Conservation (phyloP, 1,140 invertebrate genomes). For the Solenopsis fugax region DNA sequence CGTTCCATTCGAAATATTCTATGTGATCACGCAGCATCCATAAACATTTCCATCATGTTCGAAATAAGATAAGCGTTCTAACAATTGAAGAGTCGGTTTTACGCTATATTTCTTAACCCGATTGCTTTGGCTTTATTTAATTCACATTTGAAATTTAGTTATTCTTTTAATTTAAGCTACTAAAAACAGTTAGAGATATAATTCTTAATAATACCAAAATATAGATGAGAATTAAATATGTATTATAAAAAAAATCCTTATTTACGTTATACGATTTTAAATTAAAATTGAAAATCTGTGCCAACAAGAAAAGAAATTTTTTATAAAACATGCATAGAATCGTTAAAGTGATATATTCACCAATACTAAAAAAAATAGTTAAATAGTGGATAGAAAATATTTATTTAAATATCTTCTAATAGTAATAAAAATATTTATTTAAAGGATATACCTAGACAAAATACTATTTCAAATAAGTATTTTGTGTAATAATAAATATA, state of each 20-base stretch:
- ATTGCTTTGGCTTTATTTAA: neutral
- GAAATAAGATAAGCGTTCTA: neutral
- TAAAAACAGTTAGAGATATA: neutral
- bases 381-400: too few relatives aligned
- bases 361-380: too few relatives aligned
- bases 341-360: neutral
- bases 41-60: constrained; percentile 2
- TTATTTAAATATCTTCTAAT: too few relatives aligned
- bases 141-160: neutral
- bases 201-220: neutral
- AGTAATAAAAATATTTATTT: too few relatives aligned
- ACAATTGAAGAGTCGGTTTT: neutral
- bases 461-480: too few relatives aligned
- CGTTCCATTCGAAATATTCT: constrained; percentile 30
- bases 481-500: too few relatives aligned
- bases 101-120: neutral
- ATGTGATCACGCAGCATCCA: neutral
- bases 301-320: neutral
- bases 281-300: neutral
- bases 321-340: neutral
- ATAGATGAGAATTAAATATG: neutral
- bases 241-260: neutral
- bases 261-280: neutral
- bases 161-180: neutral
- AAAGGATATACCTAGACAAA: too few relatives aligned